A percentile compares a stretch with the other conserved stretches of the same genome.
These are phyloP conservation scores for Lophura nycthemera DNA, from an alignment of 2,113 vertebrate species.

Conservation along the genomic window DNA sequence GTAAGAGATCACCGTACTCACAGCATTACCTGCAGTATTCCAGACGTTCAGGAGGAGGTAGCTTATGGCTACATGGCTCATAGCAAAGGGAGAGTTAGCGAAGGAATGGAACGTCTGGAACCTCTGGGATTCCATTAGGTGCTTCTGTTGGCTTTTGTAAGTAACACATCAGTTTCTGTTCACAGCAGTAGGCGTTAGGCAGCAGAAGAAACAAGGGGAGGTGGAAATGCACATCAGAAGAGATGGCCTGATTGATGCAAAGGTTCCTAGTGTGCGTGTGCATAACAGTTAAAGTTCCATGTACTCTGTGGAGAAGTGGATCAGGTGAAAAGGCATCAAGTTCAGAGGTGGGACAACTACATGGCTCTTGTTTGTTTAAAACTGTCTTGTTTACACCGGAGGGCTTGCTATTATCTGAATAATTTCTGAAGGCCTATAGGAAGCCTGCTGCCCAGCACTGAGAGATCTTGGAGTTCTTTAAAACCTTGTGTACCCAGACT, in stretches of 20 bases:
- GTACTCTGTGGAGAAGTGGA: constrained; percentile 18
- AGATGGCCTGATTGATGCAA: not conserved
- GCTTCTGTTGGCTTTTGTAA: not conserved
- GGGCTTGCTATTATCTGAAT: not conserved
- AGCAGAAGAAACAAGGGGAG: not conserved
- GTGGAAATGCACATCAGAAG: constrained; percentile 14
- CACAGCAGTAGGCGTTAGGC: constrained; percentile 44
- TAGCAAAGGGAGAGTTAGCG: not conserved
- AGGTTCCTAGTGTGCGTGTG: not conserved
- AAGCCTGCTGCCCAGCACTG: not conserved
- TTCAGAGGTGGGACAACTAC: constrained; percentile 42
- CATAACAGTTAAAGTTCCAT: not conserved
- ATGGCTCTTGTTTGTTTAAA: not conserved
- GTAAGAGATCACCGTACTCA: not conserved
- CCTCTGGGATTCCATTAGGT: not conserved
- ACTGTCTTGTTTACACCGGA: not conserved
- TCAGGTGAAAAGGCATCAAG: constrained; percentile 18
- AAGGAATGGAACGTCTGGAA: not conserved
- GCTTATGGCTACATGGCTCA: not conserved
- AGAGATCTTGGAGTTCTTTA: not conserved
- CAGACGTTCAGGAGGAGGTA: not conserved
- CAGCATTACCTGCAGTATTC: not conserved
- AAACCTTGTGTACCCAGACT: fast-evolving
- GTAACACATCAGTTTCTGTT: constrained; percentile 14
- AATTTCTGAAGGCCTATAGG: not conserved